Evolutionary conservation across 2,888 invertebrate genomes (phyloP), one percentile per base, ranked within the genome.

Genomic region (Amblyjoppa proteus): DNA sequence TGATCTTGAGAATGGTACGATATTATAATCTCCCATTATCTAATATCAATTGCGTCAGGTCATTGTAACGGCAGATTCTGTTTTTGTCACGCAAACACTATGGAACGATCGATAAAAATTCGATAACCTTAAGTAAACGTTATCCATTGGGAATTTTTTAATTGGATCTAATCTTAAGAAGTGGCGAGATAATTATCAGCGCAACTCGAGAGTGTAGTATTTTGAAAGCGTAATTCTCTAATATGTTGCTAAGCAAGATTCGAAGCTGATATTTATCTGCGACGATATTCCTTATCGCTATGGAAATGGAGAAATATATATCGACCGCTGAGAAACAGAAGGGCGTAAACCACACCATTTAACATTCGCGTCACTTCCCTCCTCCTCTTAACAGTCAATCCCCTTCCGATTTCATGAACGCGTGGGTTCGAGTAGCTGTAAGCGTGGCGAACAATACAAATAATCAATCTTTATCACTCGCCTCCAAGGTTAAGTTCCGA

Each of bases 1-100:
- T 28, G 58, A 58, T 58, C 58, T 58, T 58, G 58, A 58, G 58
- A 58, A 58, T 58, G 28, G 13, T 28, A 28, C 58, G 11, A 28
- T 13, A 13, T 28, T 4, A 13, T 58, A 28, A 25, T 11, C 11
- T 58, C 4, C 28, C 58, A 58, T 58, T 58, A 58, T 58, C 58
- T 11, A 3, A 11, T 28, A 25, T 58, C 58, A 58, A 28, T 58
- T 58, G 58, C 58, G 58, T 3, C 16, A 49, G 45, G 45, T 49
- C 11, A 25, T 11, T 58, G 25, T 1, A 28, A 58, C 28, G 28
- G 16, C 13, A 11, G 28, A 28, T 58, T 58, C 4, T 49, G 13
- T 16, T 25, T 58, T 1, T 25, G 13, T 28, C 28, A 9, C 56
- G 25, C 20, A 20, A 56, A 20, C 25, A 56, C 25, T 1, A 56